These are phyloP conservation scores for Platycnemis pennipes DNA, from an alignment of 2,888 invertebrate species.

Conservation along the genomic window DNA sequence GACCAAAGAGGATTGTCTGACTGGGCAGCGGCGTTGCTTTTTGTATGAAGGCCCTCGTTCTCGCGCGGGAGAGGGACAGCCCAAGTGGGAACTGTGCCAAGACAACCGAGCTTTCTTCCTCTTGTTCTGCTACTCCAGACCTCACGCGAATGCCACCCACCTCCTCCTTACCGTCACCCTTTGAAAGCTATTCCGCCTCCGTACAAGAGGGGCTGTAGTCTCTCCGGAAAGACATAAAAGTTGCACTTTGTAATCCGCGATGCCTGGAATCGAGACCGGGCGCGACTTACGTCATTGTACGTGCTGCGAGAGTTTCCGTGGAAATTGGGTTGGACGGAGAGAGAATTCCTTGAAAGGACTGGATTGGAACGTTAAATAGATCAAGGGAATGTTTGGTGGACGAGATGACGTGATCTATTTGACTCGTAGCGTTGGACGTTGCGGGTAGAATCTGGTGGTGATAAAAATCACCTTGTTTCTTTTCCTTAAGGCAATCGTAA, in stretches of 20 bases:
- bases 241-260: not conserved
- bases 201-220: not conserved
- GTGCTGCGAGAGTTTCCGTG: not conserved
- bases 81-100: not conserved
- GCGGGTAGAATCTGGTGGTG: too few species aligned
- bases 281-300: not conserved
- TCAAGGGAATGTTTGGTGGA: not conserved
- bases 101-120: not conserved
- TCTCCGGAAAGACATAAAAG: slow-evolving; percentile 3
- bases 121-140: not conserved
- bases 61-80: not conserved
- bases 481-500: too few species aligned
- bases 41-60: not conserved
- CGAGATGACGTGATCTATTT: not conserved
- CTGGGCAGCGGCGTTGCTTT: not conserved
- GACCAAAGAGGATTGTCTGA: not conserved
- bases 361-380: not conserved
- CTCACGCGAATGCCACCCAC: not conserved
- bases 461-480: too few species aligned
- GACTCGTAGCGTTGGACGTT: not conserved
- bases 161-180: too few species aligned
- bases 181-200: not conserved
- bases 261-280: not conserved
- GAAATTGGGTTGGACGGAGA: not conserved
- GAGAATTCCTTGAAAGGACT: not conserved